Evolutionary conservation across 1,140 invertebrate genomes (phyloP).

Genomic region (Steinernema khuongi): DNA sequence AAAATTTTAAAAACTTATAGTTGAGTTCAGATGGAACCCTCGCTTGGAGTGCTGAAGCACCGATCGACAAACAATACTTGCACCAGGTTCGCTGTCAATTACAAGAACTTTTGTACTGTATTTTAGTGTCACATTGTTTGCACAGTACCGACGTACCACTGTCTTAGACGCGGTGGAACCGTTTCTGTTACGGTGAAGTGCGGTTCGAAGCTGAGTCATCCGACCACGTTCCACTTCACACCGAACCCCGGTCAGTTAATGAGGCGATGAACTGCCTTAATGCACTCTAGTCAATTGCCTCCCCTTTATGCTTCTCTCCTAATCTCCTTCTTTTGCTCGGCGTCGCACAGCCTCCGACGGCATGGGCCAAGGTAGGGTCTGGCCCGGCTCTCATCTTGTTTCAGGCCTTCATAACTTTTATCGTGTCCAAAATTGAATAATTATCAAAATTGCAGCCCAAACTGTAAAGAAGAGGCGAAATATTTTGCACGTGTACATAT

Average conservation of each 20-base stretch:
- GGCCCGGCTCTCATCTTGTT: background rate
- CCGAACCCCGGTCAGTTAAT: conserved; percentile 1
- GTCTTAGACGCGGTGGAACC: conserved; percentile 66
- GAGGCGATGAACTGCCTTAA: conserved; percentile 2
- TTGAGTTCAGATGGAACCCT: conserved; percentile 43
- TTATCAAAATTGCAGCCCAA: background rate
- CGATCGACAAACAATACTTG: conserved; percentile 61
- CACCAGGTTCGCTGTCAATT: conserved; percentile 59
- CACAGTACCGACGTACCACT: conserved; percentile 74
- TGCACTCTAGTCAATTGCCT: background rate
- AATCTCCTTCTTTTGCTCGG: background rate
- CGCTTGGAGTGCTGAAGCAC: conserved; percentile 60
- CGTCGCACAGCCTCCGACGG: background rate
- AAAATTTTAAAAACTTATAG: background rate
- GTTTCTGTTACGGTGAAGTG: conserved; percentile 72
- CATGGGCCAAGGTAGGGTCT: conserved; percentile 1
- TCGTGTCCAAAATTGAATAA: no score
- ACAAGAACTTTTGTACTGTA: conserved; percentile 33
- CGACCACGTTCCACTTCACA: conserved; percentile 63
- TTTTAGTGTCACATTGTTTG: conserved; percentile 86
- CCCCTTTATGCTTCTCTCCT: conserved; percentile 9
- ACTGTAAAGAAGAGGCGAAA: background rate
- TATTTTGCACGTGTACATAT: background rate
- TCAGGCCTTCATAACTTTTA: background rate
- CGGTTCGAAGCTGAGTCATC: conserved; percentile 78